Base-by-base conservation (phyloP, 1,140 invertebrate species). In the Bombus sibiricus region DNA sequence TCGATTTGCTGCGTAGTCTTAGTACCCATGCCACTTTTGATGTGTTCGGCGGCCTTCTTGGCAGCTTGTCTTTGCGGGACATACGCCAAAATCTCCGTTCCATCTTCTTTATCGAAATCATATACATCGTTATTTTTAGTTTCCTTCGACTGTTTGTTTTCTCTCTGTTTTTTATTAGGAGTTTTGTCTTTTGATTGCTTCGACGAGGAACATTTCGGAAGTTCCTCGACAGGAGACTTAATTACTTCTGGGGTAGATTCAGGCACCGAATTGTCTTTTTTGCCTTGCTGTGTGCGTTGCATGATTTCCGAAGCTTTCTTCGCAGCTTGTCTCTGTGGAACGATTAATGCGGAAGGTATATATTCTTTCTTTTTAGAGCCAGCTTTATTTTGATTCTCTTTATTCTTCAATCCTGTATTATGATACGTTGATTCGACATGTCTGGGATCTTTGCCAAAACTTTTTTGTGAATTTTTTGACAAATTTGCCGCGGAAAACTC, bases 241-340 rank as follows among this genome's bases (percentile, higher is more conserved):
- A 91, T 88, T 6, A 83, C 76, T n/a, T 94, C 93, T 3, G 78
- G 34, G 15, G 22, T 37, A 57, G 71, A 8, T 22, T 94, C 93
- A 2, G 81, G 37, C 22, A 86, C 85, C 59, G 85, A 18, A 25
- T 85, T 89, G 15, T 95, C 94, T 43, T 94, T 94, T 72, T 95
- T 95, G 68, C 85, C 80, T 66, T 93, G 73, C 66, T 93, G 93
- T 32, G 94, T 92, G 34, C 94, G 91, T 71, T 94, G 97, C 96
- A 98, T 97, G 92, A 97, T 98, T 94, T 98, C 98, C 5, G 97
- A 97, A 5, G 98, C 98, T 93, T 98, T 98, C 92, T 98, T 98
- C 32, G 98, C 98, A 37, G 98, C 98, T 94, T 98, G 97, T 77
- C 98, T 95, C 93, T 98, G 98, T 2, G 98, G 98, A n/a, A 98